These are phyloP conservation scores for Cyprinodon tularosa DNA, from an alignment of 2,113 vertebrate genomes.

Conservation along the genomic window DNA sequence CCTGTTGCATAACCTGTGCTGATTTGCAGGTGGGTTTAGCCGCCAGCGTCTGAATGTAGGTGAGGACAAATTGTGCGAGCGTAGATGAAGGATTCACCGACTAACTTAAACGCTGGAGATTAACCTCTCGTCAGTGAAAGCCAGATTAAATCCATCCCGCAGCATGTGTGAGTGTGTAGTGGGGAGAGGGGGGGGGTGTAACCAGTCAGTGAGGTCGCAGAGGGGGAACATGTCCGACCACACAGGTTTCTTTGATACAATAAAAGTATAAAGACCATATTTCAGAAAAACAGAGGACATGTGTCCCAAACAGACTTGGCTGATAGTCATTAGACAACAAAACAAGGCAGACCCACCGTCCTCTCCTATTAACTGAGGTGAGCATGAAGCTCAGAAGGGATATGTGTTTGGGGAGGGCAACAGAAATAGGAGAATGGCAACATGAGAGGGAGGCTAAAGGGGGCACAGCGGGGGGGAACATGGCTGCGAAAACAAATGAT, in stretches of 20 bases:
- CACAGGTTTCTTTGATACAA: conserved; percentile 12
- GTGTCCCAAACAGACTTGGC: conserved; percentile 27
- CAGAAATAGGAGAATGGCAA: conserved; percentile 54
- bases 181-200: conserved; percentile 6
- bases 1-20: conserved; percentile 37
- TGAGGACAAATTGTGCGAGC: conserved; percentile 25
- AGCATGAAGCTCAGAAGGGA: conserved; percentile 32
- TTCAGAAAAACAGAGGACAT: neutral
- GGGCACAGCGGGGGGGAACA: conserved; percentile 27
- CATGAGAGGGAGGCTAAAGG: conserved; percentile 33
- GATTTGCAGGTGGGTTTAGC: conserved; percentile 27
- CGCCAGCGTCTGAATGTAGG: conserved; percentile 2
- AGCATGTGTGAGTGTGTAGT: neutral
- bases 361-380: conserved; percentile 24
- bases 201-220: conserved; percentile 18
- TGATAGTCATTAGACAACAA: conserved; percentile 48
- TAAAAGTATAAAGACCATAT: neutral
- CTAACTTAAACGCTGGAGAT: conserved; percentile 42
- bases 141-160: conserved; percentile 50
- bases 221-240: conserved; percentile 17
- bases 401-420: conserved; percentile 26
- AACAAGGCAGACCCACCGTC: conserved; percentile 56
- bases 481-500: conserved; percentile 66
- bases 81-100: conserved; percentile 29
- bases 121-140: conserved; percentile 42